Base-by-base conservation (phyloP, 2,797 vertebrate genomes). In the Merluccius polli region DNA sequence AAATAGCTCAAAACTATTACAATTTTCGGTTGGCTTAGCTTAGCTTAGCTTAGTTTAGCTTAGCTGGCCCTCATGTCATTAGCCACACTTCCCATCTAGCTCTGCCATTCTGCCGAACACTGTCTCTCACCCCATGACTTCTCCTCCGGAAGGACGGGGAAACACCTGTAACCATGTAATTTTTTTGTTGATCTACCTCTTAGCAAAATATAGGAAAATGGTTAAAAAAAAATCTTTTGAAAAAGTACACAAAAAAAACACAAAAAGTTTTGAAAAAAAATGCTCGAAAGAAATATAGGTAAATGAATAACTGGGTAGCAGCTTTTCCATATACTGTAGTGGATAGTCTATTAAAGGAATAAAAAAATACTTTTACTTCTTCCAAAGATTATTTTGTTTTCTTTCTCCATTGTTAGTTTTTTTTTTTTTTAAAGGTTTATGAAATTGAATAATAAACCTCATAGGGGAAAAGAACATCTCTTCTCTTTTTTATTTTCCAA, bases 111-210 rank as follows among this genome's bases (percentile, higher is more conserved):
- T 78, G 72, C 81, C 67, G 77, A 79, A 63, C 79, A 21, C 67
- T 21, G 67, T 32, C 31, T 69, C 31, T 31, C 67, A 48, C 74
- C 79, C 78, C 78, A 79, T 85, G 78, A 86, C 79, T 81, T 89
- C 87, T 88, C 86, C 75, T 86, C 83, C 87, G 84, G 81, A 79
- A 86, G 88, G 82, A 71, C 78, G 80, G 89, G 81, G 87, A 87
- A 9, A 92, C 87, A 87, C 86, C 91, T 90, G 85, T 93, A 92
- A 91, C 90, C 93, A 92, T 91, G 90, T 93, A 87, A 91, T 82
- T 92, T 90, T 96, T 96, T 95, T 94, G 94, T 96, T 96, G 94
- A 97, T 97, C 96, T 97, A 97, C 96, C 96, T 97, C 96, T 96
- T 96, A 95, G 94, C 82, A 86, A 91, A 90, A 89, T 90, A 93